Evolutionary conservation across 1,140 invertebrate genomes (phyloP), one percentile per base, ranked within the genome.

Genomic region (Aradophagus sp.): DNA sequence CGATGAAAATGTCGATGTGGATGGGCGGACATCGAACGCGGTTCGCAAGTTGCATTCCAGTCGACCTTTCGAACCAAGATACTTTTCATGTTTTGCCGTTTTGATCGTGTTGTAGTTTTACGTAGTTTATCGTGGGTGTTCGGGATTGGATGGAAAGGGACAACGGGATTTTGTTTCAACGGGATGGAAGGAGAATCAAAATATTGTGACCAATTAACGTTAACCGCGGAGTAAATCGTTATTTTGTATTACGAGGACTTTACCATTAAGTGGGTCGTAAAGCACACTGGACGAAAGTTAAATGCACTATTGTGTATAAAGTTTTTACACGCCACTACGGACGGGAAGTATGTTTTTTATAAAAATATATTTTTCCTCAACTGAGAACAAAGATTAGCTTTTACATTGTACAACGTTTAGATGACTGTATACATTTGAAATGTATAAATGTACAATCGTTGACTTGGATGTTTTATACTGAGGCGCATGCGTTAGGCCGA

Each of bases 61-160:
- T 10, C 6, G 14, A n/a, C n/a, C n/a, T n/a, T n/a, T n/a, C n/a
- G n/a, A 62, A 47, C 53, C 47, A 45, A 7, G 44, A 16, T 52
- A 63, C 52, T 62, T 70, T 41, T 65, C 42, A 66, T 61, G 34
- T 55, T 61, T 72, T 70, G 47, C 67, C 44, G 52, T 50, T 58
- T 65, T 52, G 50, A 19, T 66, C 53, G 41, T 53, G 61, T 73
- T 56, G 52, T 67, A 62, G 69, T 44, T 67, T 63, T 67, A 47
- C 63, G 70, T 67, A 67, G 63, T 72, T 66, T 72, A 72, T 72
- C 61, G 31, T 48, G 47, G 45, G 47, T 72, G 69, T 67, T 72
- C 59, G 44, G 39, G 48, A 48, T 38, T 23, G 13, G n/a, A n/a
- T 52, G 12, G 12, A 44, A 20, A n/a, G n/a, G n/a, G n/a, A n/a